These are phyloP conservation scores for Carassius carassius DNA, from an alignment of 2,113 vertebrate species.

Conservation along the genomic window DNA sequence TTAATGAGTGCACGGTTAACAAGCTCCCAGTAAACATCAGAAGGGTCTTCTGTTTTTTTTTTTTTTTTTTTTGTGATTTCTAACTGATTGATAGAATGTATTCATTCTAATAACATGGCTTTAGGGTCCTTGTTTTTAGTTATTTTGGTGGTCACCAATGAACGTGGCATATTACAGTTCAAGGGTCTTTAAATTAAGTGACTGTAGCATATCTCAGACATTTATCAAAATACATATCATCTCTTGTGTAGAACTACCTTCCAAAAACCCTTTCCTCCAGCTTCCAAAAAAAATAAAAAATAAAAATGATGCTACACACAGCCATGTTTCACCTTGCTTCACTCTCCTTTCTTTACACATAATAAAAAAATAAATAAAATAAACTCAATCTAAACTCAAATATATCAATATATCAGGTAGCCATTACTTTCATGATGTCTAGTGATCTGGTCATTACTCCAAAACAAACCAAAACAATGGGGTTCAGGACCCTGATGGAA, in stretches of 20 bases:
- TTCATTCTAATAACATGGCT: too few relatives aligned
- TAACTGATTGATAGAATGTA: not conserved
- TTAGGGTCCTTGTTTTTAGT: too few relatives aligned
- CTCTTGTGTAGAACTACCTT: too few relatives aligned
- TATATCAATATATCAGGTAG: not conserved
- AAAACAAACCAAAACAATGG: not conserved
- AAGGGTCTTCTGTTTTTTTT: not conserved
- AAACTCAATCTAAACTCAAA: not conserved
- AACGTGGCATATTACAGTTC: too few relatives aligned
- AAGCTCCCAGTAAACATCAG: not conserved
- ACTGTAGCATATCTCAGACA: too few relatives aligned
- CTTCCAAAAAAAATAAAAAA: too few relatives aligned
- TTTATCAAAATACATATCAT: too few relatives aligned
- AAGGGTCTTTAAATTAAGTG: too few relatives aligned
- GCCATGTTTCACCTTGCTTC: not conserved
- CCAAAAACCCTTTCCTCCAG: too few relatives aligned
- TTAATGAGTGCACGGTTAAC: not conserved
- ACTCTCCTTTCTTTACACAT: not conserved
- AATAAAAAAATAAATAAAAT: not conserved
- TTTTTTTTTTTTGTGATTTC: not conserved
- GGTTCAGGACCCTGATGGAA: not conserved
- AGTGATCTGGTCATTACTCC: not conserved
- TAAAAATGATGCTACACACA: not conserved
- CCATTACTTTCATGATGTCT: not conserved
- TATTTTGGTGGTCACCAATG: too few relatives aligned